phyloP scores from a whole-genome alignment of 2,888 invertebrate genomes.

The Cantharis lateralis region DNA sequence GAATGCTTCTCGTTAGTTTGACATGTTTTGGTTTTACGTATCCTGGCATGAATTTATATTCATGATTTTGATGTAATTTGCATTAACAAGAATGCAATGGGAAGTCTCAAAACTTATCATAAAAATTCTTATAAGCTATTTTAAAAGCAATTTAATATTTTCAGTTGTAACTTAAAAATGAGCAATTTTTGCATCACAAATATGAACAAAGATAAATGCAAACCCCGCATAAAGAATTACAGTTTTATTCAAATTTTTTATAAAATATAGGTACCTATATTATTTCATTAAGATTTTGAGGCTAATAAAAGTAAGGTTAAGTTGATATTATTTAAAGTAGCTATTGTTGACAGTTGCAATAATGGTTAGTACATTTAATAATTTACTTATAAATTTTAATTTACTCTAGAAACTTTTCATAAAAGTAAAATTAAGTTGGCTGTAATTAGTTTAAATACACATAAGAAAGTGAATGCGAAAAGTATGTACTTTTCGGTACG shows the following conservation, averaged over 20 bases:
- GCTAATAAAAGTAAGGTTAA: no score
- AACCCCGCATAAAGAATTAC: neutral
- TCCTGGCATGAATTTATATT: neutral
- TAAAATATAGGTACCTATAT: no score
- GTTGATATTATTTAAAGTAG: no score
- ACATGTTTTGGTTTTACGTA: neutral
- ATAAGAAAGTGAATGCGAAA: no score
- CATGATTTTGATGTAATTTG: neutral
- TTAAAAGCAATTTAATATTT: neutral
- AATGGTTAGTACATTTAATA: no score
- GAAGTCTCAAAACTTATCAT: neutral
- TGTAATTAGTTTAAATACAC: no score
- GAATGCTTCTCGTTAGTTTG: neutral
- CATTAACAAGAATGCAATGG: neutral
- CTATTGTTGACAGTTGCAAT: no score
- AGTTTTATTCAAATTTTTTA: neutral
- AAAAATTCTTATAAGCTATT: neutral
- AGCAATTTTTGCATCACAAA: neutral
- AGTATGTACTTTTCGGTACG: no score
- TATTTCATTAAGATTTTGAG: no score
- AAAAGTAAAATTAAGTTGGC: no score
- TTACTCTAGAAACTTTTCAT: no score
- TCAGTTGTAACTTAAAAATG: neutral
- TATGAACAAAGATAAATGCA: neutral
- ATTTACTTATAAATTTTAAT: no score